phyloP scores from a whole-genome alignment of 2,888 invertebrate genomes.

The Cosmopolites sordidus region DNA sequence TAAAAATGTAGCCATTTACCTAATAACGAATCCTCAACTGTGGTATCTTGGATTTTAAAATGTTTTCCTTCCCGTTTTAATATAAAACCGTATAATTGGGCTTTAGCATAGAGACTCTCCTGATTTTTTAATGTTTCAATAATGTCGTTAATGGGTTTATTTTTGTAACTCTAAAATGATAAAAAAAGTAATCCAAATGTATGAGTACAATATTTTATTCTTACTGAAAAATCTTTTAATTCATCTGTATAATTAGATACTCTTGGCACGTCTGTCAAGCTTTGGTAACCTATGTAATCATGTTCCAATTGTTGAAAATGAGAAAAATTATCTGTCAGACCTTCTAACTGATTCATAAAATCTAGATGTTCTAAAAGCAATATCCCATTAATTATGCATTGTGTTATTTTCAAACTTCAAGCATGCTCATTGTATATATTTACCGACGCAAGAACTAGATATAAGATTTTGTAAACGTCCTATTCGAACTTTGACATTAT shows the following conservation, averaged over 20 bases:
- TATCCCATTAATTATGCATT: background rate
- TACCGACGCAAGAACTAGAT: constrained; percentile 94
- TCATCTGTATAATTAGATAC: constrained; percentile 71
- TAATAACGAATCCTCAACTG: constrained; percentile 18
- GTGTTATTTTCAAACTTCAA: background rate
- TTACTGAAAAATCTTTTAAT: constrained; percentile 44
- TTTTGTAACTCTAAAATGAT: constrained; percentile 53
- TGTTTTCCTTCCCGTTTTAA: constrained; percentile 75
- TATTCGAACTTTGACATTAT: constrained; percentile 92
- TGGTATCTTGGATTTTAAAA: constrained; percentile 54
- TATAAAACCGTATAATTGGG: constrained; percentile 80
- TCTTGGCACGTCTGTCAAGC: constrained; percentile 89
- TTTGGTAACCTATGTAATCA: constrained; percentile 92
- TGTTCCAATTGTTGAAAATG: constrained; percentile 87
- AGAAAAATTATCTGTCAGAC: constrained; percentile 62
- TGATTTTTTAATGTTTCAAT: constrained; percentile 64
- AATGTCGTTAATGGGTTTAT: constrained; percentile 69
- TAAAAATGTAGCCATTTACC: constrained; percentile 5
- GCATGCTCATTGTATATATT: constrained; percentile 24
- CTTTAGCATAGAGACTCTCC: constrained; percentile 72
- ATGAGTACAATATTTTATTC: constrained; percentile 20
- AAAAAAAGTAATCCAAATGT: background rate
- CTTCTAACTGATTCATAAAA: constrained; percentile 83
- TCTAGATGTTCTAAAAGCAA: constrained; percentile 91
- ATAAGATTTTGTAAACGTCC: constrained; percentile 93